These are phyloP conservation scores for Hirtodrosophila cameraria DNA, from an alignment of 2,888 invertebrate species.

Conservation along the genomic window DNA sequence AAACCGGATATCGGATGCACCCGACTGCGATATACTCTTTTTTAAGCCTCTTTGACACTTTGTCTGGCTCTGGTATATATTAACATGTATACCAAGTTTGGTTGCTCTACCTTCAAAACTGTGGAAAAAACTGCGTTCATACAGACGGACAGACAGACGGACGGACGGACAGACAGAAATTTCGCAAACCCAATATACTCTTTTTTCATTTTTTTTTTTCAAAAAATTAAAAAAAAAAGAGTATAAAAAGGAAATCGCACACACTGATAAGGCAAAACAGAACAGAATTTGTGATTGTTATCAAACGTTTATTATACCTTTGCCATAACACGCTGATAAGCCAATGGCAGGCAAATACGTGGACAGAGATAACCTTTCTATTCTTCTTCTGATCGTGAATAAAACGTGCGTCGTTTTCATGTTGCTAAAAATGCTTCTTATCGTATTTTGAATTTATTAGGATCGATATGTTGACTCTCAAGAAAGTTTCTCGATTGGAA, in stretches of 20 bases:
- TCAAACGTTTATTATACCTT: constrained; percentile 61
- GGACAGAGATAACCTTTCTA: constrained; percentile 4
- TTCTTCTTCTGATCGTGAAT: constrained; percentile 11
- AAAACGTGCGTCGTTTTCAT: constrained; percentile 32
- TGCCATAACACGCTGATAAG: constrained; percentile 32
- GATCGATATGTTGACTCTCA: not conserved
- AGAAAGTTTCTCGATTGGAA: not conserved
- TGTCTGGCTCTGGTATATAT: no score
- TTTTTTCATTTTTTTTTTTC: no score
- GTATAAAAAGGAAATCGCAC: constrained; percentile 20
- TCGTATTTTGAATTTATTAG: not conserved
- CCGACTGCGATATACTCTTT: no score
- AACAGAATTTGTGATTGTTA: constrained; percentile 50
- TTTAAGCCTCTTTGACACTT: no score
- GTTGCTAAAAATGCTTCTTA: not conserved
- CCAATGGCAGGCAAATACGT: constrained; percentile 14
- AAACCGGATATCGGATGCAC: no score
- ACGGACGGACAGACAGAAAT: no score
- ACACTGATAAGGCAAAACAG: constrained; percentile 42
- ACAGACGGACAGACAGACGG: no score
- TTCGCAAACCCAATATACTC: no score
- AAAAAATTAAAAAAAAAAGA: constrained; percentile 9
- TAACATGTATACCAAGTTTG: no score
- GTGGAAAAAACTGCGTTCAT: no score
- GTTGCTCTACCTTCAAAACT: no score